Conservation (phyloP, 2,113 vertebrate species). For the Chloebia gouldiae region DNA sequence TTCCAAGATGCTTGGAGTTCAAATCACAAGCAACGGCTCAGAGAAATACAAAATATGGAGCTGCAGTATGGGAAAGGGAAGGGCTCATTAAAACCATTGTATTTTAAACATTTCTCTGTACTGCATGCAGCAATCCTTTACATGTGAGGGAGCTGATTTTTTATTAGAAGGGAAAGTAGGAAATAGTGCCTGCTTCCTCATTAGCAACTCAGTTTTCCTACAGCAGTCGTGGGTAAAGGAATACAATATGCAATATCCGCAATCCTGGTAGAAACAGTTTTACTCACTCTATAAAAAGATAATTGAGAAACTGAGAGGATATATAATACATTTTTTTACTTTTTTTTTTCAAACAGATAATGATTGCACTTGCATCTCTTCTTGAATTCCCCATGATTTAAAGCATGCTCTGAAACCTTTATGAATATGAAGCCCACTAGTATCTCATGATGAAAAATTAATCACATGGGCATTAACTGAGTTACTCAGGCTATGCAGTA, state of each 20-base stretch:
- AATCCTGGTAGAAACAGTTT: neutral
- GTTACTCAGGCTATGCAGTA: neutral
- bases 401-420: neutral
- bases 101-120: neutral
- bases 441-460: neutral
- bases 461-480: neutral
- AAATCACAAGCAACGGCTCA: neutral
- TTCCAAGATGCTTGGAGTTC: neutral
- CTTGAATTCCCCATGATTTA: neutral
- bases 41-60: neutral
- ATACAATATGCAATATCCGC: neutral
- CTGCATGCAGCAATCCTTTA: neutral
- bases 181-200: neutral
- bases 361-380: neutral
- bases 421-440: neutral
- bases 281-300: neutral
- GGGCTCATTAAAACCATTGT: neutral
- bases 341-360: neutral
- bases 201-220: neutral
- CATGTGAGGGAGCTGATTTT: neutral
- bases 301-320: neutral
- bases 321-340: neutral
- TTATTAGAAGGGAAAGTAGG: neutral
- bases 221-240: neutral
- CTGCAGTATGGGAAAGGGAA: neutral